Evolutionary conservation across 2,797 vertebrate genomes (phyloP).

Genomic region (Argentina silus): DNA sequence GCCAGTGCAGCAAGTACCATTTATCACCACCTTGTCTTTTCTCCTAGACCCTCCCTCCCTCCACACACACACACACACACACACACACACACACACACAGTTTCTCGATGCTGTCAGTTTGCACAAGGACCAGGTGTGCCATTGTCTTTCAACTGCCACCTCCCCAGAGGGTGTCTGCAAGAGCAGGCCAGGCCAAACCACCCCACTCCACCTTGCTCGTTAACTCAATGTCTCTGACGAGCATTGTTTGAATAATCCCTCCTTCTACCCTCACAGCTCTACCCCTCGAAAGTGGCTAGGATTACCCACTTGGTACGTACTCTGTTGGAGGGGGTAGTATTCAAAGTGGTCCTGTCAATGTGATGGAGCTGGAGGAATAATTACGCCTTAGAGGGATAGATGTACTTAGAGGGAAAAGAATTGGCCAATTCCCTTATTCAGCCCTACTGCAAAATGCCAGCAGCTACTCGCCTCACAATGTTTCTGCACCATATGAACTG

Average conservation of each 20-base stretch:
- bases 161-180: slow-evolving; percentile 16
- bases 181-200: background rate
- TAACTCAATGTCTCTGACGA: slow-evolving; percentile 1
- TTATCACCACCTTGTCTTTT: slow-evolving; percentile 1
- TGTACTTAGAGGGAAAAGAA: slow-evolving; percentile 61
- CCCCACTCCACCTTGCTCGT: slow-evolving; percentile 8
- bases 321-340: slow-evolving; percentile 37
- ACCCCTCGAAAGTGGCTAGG: slow-evolving; percentile 33
- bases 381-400: slow-evolving; percentile 54
- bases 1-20: background rate
- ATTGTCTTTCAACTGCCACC: slow-evolving; percentile 16
- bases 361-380: slow-evolving; percentile 60
- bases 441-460: slow-evolving; percentile 57
- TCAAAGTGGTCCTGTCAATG: slow-evolving; percentile 53
- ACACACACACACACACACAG: background rate
- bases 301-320: slow-evolving; percentile 39
- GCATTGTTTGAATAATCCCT: slow-evolving; percentile 24
- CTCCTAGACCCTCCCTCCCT: background rate
- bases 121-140: slow-evolving; percentile 23
- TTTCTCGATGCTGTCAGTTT: background rate
- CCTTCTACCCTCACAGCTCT: slow-evolving; percentile 21
- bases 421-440: slow-evolving; percentile 56
- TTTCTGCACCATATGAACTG: slow-evolving; percentile 40
- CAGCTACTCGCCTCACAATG: slow-evolving; percentile 52
- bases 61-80: background rate